A percentile compares a stretch with the other conserved stretches of the same genome.
Evolutionary conservation across 2,113 vertebrate species (phyloP).

Genomic region (Nematolebias whitei): DNA sequence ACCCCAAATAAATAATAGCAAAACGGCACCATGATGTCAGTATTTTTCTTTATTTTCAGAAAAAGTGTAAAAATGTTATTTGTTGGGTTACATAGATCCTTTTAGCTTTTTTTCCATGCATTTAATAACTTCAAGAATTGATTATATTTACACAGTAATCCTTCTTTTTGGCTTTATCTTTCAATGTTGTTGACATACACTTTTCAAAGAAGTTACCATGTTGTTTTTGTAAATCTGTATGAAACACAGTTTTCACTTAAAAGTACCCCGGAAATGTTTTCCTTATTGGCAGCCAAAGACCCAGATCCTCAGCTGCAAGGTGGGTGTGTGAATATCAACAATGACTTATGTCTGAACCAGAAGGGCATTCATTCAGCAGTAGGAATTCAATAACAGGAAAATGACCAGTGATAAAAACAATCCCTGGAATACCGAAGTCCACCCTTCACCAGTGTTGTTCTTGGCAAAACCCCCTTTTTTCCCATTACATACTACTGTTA

Average conservation of each 20-base stretch:
- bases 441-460: constrained; percentile 77
- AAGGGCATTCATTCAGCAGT: constrained; percentile 76
- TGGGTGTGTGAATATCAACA: constrained; percentile 60
- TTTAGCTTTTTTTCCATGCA: not conserved
- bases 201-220: too few species aligned
- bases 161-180: not conserved
- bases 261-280: constrained; percentile 1
- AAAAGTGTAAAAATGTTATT: too few species aligned
- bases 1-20: not conserved
- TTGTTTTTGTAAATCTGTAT: too few species aligned
- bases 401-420: constrained; percentile 81
- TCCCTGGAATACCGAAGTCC: constrained; percentile 79
- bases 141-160: too few species aligned
- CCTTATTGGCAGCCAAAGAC: constrained; percentile 7
- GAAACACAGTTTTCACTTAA: not conserved
- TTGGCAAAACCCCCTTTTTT: constrained; percentile 70
- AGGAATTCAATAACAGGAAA: constrained; percentile 87
- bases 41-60: too few species aligned
- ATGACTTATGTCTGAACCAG: constrained; percentile 55
- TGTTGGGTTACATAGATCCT: too few species aligned
- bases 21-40: not conserved
- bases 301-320: constrained; percentile 20
- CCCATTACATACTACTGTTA: constrained; percentile 70
- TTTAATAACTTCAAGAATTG: not conserved
- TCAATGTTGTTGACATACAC: not conserved